These are phyloP conservation scores for Lasioglossum leucozonium DNA, from an alignment of 2,888 invertebrate genomes.

Conservation along the genomic window DNA sequence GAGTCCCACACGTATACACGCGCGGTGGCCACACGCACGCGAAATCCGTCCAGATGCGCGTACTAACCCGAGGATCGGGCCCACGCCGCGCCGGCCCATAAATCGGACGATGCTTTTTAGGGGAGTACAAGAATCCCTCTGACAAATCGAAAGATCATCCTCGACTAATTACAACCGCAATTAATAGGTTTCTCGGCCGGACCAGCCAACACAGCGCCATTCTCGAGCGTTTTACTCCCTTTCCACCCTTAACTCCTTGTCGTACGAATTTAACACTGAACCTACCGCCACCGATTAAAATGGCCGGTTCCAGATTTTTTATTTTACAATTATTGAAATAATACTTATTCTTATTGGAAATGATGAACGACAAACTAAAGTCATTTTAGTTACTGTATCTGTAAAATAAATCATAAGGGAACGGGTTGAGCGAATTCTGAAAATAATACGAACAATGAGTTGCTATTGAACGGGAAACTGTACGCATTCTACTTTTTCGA, in stretches of 20 bases:
- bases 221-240: not conserved
- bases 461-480: no score
- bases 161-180: constrained; percentile 49
- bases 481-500: not conserved
- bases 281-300: no score
- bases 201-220: not conserved
- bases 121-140: constrained; percentile 38
- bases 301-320: no score
- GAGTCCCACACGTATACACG: constrained; percentile 24
- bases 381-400: no score
- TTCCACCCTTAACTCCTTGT: not conserved
- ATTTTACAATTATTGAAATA: no score
- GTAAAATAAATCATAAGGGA: no score
- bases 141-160: constrained; percentile 59
- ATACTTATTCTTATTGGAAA: no score
- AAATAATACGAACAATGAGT: no score
- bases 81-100: constrained; percentile 41
- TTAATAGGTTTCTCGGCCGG: constrained; percentile 10
- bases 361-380: no score
- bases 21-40: constrained; percentile 43
- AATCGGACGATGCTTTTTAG: constrained; percentile 53
- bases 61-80: constrained; percentile 35
- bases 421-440: no score
- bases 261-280: no score
- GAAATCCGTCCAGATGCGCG: constrained; percentile 59